Evolutionary conservation across 2,113 vertebrate genomes (phyloP).

Genomic region (Microcebus jonahi): DNA sequence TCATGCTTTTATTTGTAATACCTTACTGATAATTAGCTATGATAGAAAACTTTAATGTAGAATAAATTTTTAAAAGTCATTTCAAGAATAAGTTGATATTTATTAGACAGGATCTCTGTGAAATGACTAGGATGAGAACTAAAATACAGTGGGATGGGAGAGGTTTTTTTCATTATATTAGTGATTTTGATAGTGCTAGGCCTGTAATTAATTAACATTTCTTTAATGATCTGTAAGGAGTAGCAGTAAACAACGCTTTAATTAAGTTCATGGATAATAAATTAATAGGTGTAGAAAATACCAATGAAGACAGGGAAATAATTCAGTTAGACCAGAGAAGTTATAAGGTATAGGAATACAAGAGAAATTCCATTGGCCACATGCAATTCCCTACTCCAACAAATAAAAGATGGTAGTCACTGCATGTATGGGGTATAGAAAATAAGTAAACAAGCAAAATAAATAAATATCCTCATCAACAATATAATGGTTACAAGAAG

Average conservation of each 20-base stretch:
- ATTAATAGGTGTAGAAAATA: slow-evolving; percentile 58
- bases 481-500: not conserved
- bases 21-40: slow-evolving; percentile 31
- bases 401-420: slow-evolving; percentile 24
- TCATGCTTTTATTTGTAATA: slow-evolving; percentile 10
- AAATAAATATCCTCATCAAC: not conserved
- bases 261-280: slow-evolving; percentile 65
- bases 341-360: slow-evolving; percentile 29
- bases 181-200: slow-evolving; percentile 41
- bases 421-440: not conserved
- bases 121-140: not conserved
- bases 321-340: slow-evolving; percentile 11
- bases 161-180: slow-evolving; percentile 45
- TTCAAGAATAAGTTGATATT: slow-evolving; percentile 38
- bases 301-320: slow-evolving; percentile 61
- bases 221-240: slow-evolving; percentile 54
- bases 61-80: slow-evolving; percentile 2
- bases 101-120: slow-evolving; percentile 6
- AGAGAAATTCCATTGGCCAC: not conserved
- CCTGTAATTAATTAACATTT: slow-evolving; percentile 59
- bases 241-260: slow-evolving; percentile 58
- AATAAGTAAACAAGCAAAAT: slow-evolving; percentile 20
- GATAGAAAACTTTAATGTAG: not conserved
- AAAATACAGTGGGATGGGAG: slow-evolving; percentile 62
- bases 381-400: not conserved